These are phyloP conservation scores for Diorhabda elongata DNA, from an alignment of 1,140 invertebrate genomes.

Conservation along the genomic window DNA sequence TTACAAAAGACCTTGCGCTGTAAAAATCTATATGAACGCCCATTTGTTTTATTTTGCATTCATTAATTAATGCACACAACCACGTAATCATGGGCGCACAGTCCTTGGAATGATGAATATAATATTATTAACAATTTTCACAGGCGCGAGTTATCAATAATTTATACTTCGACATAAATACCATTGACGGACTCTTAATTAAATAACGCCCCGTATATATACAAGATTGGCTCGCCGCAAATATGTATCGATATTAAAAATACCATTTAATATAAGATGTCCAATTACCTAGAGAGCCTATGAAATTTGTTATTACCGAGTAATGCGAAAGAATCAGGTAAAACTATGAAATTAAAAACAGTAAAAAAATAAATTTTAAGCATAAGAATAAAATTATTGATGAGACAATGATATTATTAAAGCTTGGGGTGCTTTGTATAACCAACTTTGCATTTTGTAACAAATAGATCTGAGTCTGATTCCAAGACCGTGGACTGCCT, in stretches of 20 bases:
- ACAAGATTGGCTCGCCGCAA: background rate
- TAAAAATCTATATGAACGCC: no score
- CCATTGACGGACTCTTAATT: background rate
- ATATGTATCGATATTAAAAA: background rate
- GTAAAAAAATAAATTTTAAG: background rate
- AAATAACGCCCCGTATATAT: slow-evolving; percentile 3
- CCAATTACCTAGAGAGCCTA: background rate
- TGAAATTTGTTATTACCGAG: background rate
- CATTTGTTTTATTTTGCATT: no score
- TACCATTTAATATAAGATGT: background rate
- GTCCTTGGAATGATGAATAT: background rate
- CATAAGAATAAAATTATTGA: no score
- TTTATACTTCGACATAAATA: background rate
- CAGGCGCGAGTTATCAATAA: slow-evolving; percentile 1
- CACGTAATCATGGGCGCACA: background rate
- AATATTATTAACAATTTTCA: slow-evolving; percentile 1
- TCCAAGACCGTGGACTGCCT: no score
- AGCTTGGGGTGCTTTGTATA: no score
- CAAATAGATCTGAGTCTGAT: no score
- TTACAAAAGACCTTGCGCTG: no score
- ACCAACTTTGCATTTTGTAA: no score
- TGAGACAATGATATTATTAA: no score
- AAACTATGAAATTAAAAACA: background rate
- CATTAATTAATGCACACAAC: no score
- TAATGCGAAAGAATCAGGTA: background rate